Evolutionary conservation across 2,888 invertebrate genomes (phyloP), one percentile per base, ranked within the genome.

Genomic region (Ecliptopera silaceata): DNA sequence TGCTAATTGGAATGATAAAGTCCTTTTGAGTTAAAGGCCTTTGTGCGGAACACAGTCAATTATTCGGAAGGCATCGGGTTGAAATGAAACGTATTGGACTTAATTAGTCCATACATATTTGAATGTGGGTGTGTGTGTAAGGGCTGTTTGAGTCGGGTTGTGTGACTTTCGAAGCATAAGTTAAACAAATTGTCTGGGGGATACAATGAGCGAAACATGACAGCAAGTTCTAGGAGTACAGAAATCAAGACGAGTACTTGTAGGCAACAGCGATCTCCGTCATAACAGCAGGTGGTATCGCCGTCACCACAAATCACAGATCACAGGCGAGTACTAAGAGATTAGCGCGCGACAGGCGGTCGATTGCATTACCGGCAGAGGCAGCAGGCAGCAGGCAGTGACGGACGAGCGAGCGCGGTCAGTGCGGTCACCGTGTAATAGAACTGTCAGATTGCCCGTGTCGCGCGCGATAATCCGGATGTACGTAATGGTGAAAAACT

Each of bases 391-490:
- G 60, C 49, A 61, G 65, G 63, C 61, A 56, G 69, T 75, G 79
- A 79, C 76, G 69, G 70, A 75, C 73, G 72, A 71, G 69, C 70
- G 74, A 70, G 74, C 63, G 71, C 76, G 69, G 65, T 70, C 69
- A 70, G 74, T 62, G 71, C 76, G 69, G 65, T 70, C 69, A 69
- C 77, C 77, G 77, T 80, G 74, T 79, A 81, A 82, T 84, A 69
- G 75, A 73, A 68, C 74, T 75, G 79, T 79, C 79, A 75, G 72
- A 72, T 74, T 48, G 42, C 8, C 29, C 46, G 36, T 55, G 51
- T 47, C 22, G 56, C 53, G 29, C 22, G 31, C 20, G 29, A 49
- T 58, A 45, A 57, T 52, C 41, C 32, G 12, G 34, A 42, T 47
- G 10, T 22, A 47, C 20, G 34, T 32, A 39, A 38, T 45, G 26